phyloP scores from a whole-genome alignment of 2,888 invertebrate genomes.

The Melieria omissa region DNA sequence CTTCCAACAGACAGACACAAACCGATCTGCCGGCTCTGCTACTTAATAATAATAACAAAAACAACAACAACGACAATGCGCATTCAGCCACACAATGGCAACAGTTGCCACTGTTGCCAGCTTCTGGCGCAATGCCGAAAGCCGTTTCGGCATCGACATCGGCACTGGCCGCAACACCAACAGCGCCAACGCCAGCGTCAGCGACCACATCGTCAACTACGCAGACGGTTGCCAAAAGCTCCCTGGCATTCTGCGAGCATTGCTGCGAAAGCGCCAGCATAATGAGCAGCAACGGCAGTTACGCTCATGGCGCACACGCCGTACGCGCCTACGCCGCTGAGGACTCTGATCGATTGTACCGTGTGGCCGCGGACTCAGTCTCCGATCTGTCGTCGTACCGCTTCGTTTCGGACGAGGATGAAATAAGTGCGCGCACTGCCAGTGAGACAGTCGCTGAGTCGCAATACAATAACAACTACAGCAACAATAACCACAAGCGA shows the following conservation, averaged over 20 bases:
- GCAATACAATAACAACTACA: constrained; percentile 23
- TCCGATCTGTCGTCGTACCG: constrained; percentile 64
- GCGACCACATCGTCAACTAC: constrained; percentile 29
- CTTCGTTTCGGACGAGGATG: constrained; percentile 62
- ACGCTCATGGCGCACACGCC: constrained; percentile 22
- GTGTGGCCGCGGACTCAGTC: constrained; percentile 59
- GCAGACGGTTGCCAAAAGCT: constrained; percentile 48
- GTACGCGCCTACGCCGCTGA: constrained; percentile 32
- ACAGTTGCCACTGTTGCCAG: constrained; percentile 7
- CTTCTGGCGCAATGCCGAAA: constrained; percentile 4
- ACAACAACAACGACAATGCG: constrained; percentile 38
- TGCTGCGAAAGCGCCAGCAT: constrained; percentile 54
- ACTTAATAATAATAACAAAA: constrained; percentile 33
- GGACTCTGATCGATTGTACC: constrained; percentile 53
- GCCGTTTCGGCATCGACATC: constrained; percentile 3
- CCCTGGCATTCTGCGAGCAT: constrained; percentile 56
- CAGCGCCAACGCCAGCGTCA: constrained; percentile 27
- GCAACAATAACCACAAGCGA: constrained; percentile 46
- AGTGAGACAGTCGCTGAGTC: constrained; percentile 26
- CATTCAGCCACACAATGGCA: constrained; percentile 3
- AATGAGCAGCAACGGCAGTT: constrained; percentile 23
- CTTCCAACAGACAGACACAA: constrained; percentile 26
- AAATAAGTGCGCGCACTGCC: constrained; percentile 46
- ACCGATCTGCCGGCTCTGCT: constrained; percentile 30
- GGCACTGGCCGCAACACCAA: constrained; percentile 21